phyloP scores from a whole-genome alignment of 2,113 vertebrate species.

The Petromus typicus region DNA sequence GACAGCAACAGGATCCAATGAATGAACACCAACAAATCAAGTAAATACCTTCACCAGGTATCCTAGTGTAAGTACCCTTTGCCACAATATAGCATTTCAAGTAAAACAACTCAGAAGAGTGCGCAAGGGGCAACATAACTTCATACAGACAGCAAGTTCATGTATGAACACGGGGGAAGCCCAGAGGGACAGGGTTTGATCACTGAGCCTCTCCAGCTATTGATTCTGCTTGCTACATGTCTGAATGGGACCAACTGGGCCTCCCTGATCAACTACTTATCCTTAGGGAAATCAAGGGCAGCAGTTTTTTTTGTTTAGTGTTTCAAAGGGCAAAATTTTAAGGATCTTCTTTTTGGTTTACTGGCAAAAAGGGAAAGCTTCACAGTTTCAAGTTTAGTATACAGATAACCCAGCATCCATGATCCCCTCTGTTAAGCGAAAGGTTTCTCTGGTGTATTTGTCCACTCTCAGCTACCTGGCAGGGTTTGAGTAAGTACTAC shows the following conservation, averaged over 20 bases:
- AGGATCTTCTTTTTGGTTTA: constrained; percentile 80
- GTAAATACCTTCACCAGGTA: neutral
- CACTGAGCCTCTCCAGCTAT: constrained; percentile 5
- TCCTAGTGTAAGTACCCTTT: neutral
- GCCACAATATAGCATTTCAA: constrained; percentile 54
- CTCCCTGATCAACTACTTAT: constrained; percentile 17
- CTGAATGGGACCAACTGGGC: neutral
- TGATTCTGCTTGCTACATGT: constrained; percentile 56
- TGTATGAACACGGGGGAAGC: neutral
- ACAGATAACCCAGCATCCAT: constrained; percentile 70
- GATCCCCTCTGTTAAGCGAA: constrained; percentile 39
- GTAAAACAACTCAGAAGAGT: constrained; percentile 57
- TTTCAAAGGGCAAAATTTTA: constrained; percentile 68
- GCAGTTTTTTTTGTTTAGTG: constrained; percentile 53
- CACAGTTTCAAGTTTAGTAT: constrained; percentile 79
- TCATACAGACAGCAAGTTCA: neutral
- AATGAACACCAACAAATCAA: constrained; percentile 16
- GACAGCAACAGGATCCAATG: neutral
- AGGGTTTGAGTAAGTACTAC: neutral
- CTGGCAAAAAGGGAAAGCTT: constrained; percentile 74
- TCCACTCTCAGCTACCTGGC: neutral
- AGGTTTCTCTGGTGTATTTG: constrained; percentile 43
- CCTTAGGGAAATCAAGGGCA: neutral
- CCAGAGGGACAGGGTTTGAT: constrained; percentile 19
- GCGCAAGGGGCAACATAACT: neutral